Base-by-base conservation (phyloP, 1,140 invertebrate genomes). In the Stenopsyche tienmushanensis region DNA sequence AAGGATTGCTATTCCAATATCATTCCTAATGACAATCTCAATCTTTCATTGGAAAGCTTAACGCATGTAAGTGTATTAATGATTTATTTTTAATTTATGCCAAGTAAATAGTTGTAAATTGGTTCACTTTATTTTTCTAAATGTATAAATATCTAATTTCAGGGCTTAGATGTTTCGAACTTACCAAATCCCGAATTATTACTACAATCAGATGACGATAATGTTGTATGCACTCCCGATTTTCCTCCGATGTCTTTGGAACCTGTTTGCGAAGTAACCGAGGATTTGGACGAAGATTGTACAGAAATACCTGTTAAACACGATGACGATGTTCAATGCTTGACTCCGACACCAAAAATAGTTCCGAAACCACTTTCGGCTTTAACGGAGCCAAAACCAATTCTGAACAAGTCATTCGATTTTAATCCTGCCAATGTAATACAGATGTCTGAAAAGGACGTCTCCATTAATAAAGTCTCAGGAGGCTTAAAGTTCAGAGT, bases 391-490 rank as follows among this genome's bases (percentile, higher is more conserved):
- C 47, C 73, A 17, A 67, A 72, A 8, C 59, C 71, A 0, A 0
- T 62, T 76, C 10, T 69, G 69, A 3, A 47, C 71, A 23, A 62
- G 21, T 18, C 23, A 2, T 8, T 18, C 1, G 45, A 50, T 15
- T 21, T 53, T 13, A 75, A 77, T 23, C 17, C 39, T 1, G n/a
- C 17, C 2, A 80, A 79, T 62, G 78, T 81, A 21, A 74, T 80
- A 60, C 78, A 80, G 62, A 80, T 81, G 79, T 80, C 78, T 8
- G 78, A 80, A 66, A 77, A 80, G 57, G 80, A 81, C 63, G 80
- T 81, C 3, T 77, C 78, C 20, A 75, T 81, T 0, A 81, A 81
- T 66, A 65, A 74, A 8, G 64, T 69, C 2, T 80, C 80, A 0
- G 80, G 80, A 7, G 79, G 79, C 0, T 69, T 82, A 5, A 80